Evolutionary conservation across 2,888 invertebrate genomes (phyloP), one percentile per base, ranked within the genome.

Genomic region (Eretmocerus hayati): DNA sequence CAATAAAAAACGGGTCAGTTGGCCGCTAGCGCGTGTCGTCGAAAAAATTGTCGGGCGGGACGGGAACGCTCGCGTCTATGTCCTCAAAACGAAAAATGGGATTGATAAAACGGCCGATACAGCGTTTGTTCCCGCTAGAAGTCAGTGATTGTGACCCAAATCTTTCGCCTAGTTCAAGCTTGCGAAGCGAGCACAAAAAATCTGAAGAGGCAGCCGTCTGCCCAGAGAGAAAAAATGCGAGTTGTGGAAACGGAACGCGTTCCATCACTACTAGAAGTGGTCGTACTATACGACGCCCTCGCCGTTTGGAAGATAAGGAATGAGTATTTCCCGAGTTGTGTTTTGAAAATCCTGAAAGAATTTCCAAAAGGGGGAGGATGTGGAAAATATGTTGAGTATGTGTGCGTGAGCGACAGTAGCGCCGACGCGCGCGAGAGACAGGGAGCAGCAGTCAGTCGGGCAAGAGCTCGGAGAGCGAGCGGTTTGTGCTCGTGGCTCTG

Each of bases 101-200:
- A 3, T 2, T 21, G 2, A 37, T 54, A 0, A 53, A 51, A 15
- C 48, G 59, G 4, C 57, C 54, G 0, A 37, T 59, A 13, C 55
- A 59, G n/a, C 31, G 52, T 5, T 6, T 60, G 3, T 56, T 53
- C 26, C 59, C 59, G 0, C 37, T 60, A 15, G 58, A 58, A 38
- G 42, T 56, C 9, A n/a, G n/a, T n/a, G 11, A 6, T 9, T 9
- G 11, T 26, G 26, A 26, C 6, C 11, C 26, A 9, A 9, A n/a
- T n/a, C n/a, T n/a, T n/a, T n/a, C n/a, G n/a, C n/a, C n/a, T n/a
- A n/a, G n/a, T n/a, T n/a, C n/a, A n/a, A n/a, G n/a, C n/a, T n/a
- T n/a, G n/a, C 8, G 26, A 26, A 1, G 11, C 6, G 6, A 26
- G 6, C 26, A 6, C 8, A 26, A 11, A 6, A 9, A 11, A 9